Evolutionary conservation across 2,113 vertebrate genomes (phyloP).

Genomic region (Pedionomus torquatus): DNA sequence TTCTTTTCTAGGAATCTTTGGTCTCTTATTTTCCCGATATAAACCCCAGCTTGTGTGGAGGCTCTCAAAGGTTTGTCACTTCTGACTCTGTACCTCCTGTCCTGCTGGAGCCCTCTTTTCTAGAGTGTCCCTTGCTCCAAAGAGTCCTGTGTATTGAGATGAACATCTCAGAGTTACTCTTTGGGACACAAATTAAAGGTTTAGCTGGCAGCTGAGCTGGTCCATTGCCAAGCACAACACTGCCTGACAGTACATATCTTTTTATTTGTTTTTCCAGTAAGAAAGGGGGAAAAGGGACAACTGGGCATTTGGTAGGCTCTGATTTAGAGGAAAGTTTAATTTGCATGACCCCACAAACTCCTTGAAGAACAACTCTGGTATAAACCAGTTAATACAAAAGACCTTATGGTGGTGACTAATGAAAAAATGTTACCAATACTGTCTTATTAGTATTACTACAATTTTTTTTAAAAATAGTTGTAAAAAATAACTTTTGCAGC

Average conservation of each 20-base stretch:
- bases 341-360: background rate
- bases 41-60: background rate
- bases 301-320: background rate
- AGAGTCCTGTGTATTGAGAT: background rate
- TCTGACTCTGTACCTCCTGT: background rate
- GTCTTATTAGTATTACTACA: background rate
- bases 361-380: background rate
- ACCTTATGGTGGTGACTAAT: background rate
- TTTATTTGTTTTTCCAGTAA: background rate
- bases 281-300: background rate
- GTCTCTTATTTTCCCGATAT: background rate
- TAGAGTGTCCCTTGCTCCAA: rapidly evolving
- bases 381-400: background rate
- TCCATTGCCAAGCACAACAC: background rate
- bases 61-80: background rate
- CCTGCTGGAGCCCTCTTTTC: background rate
- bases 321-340: background rate
- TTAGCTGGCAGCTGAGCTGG: background rate
- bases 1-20: background rate
- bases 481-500: background rate
- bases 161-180: background rate
- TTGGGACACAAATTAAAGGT: background rate
- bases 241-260: background rate
- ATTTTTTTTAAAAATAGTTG: background rate
- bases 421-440: background rate